Percentiles rank a stretch among this genome's conserved stretches.
Conservation (phyloP, 1,140 invertebrate species). For the Nasonia giraulti region DNA sequence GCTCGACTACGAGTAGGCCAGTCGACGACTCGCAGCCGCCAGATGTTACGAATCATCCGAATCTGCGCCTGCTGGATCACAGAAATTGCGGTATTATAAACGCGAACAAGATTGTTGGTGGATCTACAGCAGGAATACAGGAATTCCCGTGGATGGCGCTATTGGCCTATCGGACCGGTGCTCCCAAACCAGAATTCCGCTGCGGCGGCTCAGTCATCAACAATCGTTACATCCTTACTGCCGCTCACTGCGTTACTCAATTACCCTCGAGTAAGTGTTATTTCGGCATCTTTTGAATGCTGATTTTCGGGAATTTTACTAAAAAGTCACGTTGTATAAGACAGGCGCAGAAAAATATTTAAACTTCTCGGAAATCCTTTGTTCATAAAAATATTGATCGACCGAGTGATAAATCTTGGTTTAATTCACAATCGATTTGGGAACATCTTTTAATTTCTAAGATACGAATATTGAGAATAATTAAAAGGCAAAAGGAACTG, state of each 20-base stretch:
- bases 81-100: constrained; percentile 67
- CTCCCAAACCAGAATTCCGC: constrained; percentile 68
- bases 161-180: constrained; percentile 74
- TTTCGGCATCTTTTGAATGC: too few species aligned
- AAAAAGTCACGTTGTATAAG: too few species aligned
- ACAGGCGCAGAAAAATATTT: too few species aligned
- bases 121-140: constrained; percentile 75
- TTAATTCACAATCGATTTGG: too few species aligned
- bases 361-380: too few species aligned
- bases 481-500: too few species aligned
- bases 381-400: too few species aligned
- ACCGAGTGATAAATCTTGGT: too few species aligned
- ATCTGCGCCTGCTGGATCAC: constrained; percentile 72
- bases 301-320: too few species aligned
- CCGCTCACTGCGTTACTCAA: constrained; percentile 80
- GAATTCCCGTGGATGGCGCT: constrained; percentile 83
- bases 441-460: too few species aligned
- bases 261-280: constrained; percentile 62
- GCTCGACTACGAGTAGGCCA: background rate
- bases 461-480: too few species aligned
- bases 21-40: constrained; percentile 57
- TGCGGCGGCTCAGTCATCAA: constrained; percentile 82
- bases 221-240: constrained; percentile 80
- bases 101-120: constrained; percentile 74
- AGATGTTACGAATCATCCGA: constrained; percentile 75